Percentiles rank a stretch among this genome's conserved stretches.
These are phyloP conservation scores for Anomalospiza imberbis DNA, from an alignment of 2,797 vertebrate species.

Conservation along the genomic window DNA sequence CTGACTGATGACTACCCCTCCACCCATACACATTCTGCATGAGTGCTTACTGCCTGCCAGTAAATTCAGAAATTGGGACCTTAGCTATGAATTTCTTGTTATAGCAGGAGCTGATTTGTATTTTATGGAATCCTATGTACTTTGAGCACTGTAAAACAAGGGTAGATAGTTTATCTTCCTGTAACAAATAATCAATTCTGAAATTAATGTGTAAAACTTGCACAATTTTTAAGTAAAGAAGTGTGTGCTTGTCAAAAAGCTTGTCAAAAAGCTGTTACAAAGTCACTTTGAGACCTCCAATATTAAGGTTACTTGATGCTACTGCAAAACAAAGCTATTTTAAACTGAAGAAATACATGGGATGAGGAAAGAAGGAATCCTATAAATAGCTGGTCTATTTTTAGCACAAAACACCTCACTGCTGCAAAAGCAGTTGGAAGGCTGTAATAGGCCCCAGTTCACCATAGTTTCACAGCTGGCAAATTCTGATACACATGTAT, in stretches of 20 bases:
- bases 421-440: not conserved
- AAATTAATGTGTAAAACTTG: not conserved
- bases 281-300: not conserved
- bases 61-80: not conserved
- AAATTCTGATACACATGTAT: not conserved
- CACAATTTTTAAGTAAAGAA: not conserved
- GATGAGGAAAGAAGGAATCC: not conserved
- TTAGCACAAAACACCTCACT: not conserved
- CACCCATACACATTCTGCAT: not conserved
- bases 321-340: not conserved
- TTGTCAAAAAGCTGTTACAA: not conserved
- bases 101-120: not conserved
- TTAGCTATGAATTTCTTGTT: not conserved
- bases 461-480: not conserved
- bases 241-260: not conserved
- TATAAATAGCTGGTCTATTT: not conserved
- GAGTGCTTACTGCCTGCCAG: not conserved
- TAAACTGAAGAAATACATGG: not conserved
- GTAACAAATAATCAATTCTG: not conserved
- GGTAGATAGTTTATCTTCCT: not conserved
- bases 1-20: not conserved
- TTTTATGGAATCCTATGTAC: not conserved
- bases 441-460: not conserved
- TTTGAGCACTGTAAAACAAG: not conserved
- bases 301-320: not conserved